Conservation (phyloP, 2,888 invertebrate species). For the Bembecia ichneumoniformis region DNA sequence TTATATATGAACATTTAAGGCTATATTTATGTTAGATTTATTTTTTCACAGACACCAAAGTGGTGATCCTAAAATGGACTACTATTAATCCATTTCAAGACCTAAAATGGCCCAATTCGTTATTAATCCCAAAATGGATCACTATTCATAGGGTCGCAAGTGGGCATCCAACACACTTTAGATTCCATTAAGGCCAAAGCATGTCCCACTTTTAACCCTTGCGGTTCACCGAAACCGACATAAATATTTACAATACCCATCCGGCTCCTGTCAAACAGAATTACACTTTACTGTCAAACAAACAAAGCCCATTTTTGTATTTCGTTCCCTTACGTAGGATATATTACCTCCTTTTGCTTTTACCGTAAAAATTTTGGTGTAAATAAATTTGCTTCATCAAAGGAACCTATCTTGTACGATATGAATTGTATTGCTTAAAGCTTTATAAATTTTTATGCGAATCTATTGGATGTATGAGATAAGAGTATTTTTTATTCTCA, state of each 20-base stretch:
- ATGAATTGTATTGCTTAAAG: neutral
- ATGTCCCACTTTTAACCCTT: conserved; percentile 37
- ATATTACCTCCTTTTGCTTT: neutral
- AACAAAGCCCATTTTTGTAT: neutral
- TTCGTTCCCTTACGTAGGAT: neutral
- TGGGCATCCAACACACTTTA: conserved; percentile 15
- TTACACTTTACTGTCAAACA: neutral
- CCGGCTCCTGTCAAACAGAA: neutral
- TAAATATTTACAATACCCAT: conserved; percentile 1
- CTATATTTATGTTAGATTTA: too few species aligned
- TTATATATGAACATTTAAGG: too few species aligned
- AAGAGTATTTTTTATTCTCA: too few species aligned
- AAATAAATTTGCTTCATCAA: neutral
- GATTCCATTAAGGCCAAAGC: conserved; percentile 34
- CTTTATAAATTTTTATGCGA: neutral
- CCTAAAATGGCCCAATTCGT: neutral
- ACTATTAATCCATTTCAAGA: too few species aligned
- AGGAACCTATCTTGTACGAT: neutral
- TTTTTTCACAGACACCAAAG: too few species aligned
- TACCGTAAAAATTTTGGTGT: neutral
- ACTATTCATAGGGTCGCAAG: neutral
- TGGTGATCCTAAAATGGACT: too few species aligned
- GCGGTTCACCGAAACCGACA: conserved; percentile 12
- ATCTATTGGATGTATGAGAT: too few species aligned
- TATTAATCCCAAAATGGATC: neutral